Percentiles rank a stretch among this genome's conserved stretches.
phyloP scores from a whole-genome alignment of 53 echinoderm and acorn worm species.

The Holothuria leucospilota region DNA sequence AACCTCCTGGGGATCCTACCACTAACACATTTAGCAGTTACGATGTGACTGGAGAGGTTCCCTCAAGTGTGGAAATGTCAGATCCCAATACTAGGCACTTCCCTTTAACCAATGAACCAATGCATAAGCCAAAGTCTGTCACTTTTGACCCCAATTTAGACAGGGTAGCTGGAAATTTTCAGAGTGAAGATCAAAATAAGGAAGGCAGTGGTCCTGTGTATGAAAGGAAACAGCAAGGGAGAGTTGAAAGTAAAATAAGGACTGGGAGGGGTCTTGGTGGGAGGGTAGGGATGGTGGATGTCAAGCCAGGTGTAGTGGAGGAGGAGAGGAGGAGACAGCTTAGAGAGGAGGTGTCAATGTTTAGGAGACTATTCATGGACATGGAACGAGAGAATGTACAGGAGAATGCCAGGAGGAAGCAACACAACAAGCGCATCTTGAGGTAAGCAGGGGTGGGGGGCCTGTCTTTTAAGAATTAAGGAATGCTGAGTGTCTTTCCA shows the following conservation, averaged over 20 bases:
- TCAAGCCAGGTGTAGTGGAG: constrained; percentile 56
- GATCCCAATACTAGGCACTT: no score
- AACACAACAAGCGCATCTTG: constrained; percentile 83
- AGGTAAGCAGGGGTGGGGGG: constrained; percentile 57
- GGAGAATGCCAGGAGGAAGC: constrained; percentile 79
- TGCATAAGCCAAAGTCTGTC: constrained; percentile 50
- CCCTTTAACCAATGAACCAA: not conserved
- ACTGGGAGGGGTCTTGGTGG: not conserved
- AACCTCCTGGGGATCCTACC: no score
- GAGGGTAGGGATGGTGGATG: constrained; percentile 46
- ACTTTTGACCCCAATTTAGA: constrained; percentile 59
- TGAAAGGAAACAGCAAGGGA: not conserved
- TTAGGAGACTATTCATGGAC: constrained; percentile 86
- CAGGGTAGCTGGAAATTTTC: not conserved
- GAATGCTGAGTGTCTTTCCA: no score
- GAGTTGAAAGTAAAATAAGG: not conserved
- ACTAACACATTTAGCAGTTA: no score
- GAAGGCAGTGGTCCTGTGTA: not conserved
- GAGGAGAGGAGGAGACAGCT: constrained; percentile 66
- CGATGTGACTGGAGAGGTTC: no score
- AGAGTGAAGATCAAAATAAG: not conserved
- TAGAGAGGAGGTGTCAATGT: constrained; percentile 84
- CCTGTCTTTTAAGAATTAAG: no score
- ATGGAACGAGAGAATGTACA: constrained; percentile 89
- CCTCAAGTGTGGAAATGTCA: no score